Conservation (phyloP, 2,888 invertebrate genomes). For the Crocallis elinguaria region DNA sequence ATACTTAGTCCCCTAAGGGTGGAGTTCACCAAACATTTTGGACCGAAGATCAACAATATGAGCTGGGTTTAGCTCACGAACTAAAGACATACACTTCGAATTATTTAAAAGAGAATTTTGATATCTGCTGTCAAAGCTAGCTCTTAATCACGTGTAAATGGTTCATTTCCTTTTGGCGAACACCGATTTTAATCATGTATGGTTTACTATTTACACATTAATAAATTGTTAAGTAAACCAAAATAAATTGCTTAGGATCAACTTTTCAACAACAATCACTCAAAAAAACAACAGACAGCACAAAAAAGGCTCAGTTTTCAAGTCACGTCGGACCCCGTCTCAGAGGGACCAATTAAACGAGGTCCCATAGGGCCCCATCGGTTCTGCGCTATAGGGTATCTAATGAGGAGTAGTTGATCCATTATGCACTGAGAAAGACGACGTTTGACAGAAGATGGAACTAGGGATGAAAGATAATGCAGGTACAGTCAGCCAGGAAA, state of each 20-base stretch:
- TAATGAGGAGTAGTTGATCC: constrained; percentile 33
- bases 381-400: constrained; percentile 20
- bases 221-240: no score
- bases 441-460: constrained; percentile 15
- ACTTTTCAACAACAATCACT: neutral
- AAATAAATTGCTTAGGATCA: neutral
- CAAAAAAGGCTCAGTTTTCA: constrained; percentile 14
- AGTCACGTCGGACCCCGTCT: constrained; percentile 31
- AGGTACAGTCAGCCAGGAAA: neutral
- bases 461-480: neutral
- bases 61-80: no score
- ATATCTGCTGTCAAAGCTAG: no score
- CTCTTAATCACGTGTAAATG: no score
- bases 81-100: no score
- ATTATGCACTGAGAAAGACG: constrained; percentile 34
- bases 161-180: no score
- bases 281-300: neutral
- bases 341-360: constrained; percentile 44
- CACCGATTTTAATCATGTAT: no score
- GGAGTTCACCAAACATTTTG: no score
- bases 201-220: no score
- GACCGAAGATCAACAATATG: no score
- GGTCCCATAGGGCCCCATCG: constrained; percentile 12
- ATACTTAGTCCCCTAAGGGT: no score
- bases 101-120: no score